A percentile compares a stretch with the other conserved stretches of the same genome.
Evolutionary conservation across 2,888 invertebrate genomes (phyloP).

Genomic region (Drosophila histrio): DNA sequence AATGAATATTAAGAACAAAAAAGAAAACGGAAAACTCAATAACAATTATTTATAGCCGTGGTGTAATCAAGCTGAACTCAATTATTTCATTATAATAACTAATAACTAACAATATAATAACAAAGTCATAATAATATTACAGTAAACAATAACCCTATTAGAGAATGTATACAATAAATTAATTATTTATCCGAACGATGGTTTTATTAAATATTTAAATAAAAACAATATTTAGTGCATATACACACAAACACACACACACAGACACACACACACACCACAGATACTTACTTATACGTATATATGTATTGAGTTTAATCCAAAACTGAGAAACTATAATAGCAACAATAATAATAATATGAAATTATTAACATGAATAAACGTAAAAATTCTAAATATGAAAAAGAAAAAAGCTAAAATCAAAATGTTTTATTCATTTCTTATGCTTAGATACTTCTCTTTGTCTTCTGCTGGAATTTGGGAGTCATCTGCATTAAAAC

Average conservation of each 20-base stretch:
- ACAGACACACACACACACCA: constrained; percentile 31
- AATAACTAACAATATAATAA: constrained; percentile 27
- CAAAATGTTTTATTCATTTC: not conserved
- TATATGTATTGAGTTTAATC: constrained; percentile 51
- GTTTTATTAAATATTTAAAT: constrained; percentile 51
- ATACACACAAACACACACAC: constrained; percentile 32
- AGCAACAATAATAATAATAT: constrained; percentile 39
- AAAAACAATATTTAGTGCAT: constrained; percentile 27
- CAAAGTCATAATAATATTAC: constrained; percentile 18
- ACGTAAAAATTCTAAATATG: constrained; percentile 52
- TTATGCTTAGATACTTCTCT: not conserved
- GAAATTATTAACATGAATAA: constrained; percentile 63
- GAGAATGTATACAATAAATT: constrained; percentile 50
- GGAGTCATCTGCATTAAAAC: not conserved
- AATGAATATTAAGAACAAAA: constrained; percentile 29
- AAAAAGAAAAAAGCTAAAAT: constrained; percentile 8
- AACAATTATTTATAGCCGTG: constrained; percentile 47
- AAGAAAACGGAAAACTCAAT: constrained; percentile 18
- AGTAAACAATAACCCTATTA: constrained; percentile 44
- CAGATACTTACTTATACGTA: constrained; percentile 25
- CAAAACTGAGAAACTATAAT: constrained; percentile 35
- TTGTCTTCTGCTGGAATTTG: not conserved
- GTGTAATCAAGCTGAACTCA: constrained; percentile 46
- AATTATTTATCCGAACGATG: constrained; percentile 49
- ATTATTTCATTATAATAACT: constrained; percentile 43